Evolutionary conservation across 1,140 invertebrate genomes (phyloP), one percentile per base, ranked within the genome.

Genomic region (Drosophila obscura): DNA sequence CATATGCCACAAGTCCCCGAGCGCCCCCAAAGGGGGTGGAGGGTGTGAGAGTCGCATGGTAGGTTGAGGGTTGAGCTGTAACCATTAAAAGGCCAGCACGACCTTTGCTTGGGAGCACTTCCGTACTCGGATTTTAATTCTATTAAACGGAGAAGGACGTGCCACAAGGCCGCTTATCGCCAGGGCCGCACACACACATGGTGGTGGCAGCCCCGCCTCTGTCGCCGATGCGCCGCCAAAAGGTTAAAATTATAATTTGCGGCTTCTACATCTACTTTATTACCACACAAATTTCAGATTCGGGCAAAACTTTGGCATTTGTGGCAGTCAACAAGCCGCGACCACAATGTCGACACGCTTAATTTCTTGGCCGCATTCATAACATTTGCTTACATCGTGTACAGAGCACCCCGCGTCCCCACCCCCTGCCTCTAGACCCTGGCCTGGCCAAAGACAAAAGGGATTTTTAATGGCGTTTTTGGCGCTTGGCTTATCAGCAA

Each of bases 171-270:
- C 48, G 81, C 85, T 90, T 90, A 90, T 90, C 85, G 77, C 76
- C 50, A 51, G 45, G 53, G 51, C 52, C 57, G 1, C 28, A 43
- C 26, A 44, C 63, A 43, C 41, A 19, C 56, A 56, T 43, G 39
- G 13, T 26, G 19, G 19, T 19, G 19, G 19, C 19, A 19, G 26
- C 39, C 24, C 39, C 48, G 13, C 60, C 28, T 35, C 61, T 28
- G 24, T 6, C 41, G 41, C 51, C 57, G 39, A 41, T 41, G 51
- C 41, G 65, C 55, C 62, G 65, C 53, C 51, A 82, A 85, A 85
- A 88, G 82, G 82, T 85, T 87, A 85, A 85, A 85, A 87, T 87
- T 82, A 78, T 82, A 85, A 85, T 85, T 87, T 85, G 69, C 74
- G 74, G 82, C 82, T 85, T 85, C 83, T 74, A 50, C 58, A 52